These are phyloP conservation scores for Thamnophis sirtalis DNA, from an alignment of 2,113 vertebrate species.

Conservation along the genomic window DNA sequence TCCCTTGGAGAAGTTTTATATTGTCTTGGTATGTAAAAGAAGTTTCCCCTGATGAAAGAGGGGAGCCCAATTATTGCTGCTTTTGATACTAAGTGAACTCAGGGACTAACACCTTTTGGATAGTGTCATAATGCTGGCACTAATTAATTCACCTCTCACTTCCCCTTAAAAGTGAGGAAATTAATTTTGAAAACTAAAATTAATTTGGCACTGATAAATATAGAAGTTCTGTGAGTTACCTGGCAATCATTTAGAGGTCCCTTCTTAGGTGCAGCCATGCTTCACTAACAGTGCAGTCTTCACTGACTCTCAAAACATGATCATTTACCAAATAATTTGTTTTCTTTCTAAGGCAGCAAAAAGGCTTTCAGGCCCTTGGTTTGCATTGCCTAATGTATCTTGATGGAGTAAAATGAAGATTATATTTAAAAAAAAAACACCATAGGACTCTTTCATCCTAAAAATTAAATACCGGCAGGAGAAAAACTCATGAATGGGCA, in stretches of 20 bases:
- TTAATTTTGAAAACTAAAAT: slow-evolving; percentile 67
- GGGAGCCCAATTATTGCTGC: slow-evolving; percentile 59
- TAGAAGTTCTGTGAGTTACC: slow-evolving; percentile 49
- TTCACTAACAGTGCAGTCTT: background rate
- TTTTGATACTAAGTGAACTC: slow-evolving; percentile 61
- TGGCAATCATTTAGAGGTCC: slow-evolving; percentile 55
- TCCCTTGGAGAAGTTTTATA: slow-evolving; percentile 67
- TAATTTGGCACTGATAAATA: slow-evolving; percentile 60
- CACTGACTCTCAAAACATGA: background rate
- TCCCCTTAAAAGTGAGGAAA: slow-evolving; percentile 53
- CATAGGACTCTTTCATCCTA: background rate
- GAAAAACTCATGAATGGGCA: background rate
- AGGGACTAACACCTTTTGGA: slow-evolving; percentile 52
- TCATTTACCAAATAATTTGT: background rate
- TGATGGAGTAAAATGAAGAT: background rate
- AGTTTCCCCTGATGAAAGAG: slow-evolving; percentile 63
- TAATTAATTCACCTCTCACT: slow-evolving; percentile 73
- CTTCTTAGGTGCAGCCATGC: slow-evolving; percentile 19
- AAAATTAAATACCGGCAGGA: background rate
- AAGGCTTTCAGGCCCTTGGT: background rate
- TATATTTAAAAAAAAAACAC: background rate
- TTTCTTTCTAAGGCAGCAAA: background rate
- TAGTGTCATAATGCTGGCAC: slow-evolving; percentile 39
- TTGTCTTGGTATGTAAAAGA: slow-evolving; percentile 73
- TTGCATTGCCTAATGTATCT: slow-evolving; percentile 26